Percentiles rank a stretch among this genome's conserved stretches.
These are phyloP conservation scores for Ormyrus rosae DNA, from an alignment of 2,888 invertebrate species.

Conservation along the genomic window DNA sequence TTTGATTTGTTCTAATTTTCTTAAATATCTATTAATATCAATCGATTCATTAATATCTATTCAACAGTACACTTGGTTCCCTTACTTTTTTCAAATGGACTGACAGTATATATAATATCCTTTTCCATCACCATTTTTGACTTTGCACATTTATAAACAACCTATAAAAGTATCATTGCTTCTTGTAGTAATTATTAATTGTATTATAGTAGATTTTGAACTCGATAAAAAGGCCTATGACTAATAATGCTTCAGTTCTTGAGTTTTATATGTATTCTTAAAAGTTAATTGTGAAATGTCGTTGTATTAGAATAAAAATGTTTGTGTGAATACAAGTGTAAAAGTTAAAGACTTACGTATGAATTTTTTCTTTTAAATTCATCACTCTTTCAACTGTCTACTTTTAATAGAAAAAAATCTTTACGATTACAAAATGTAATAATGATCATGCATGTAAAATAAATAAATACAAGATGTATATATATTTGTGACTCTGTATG, in stretches of 20 bases:
- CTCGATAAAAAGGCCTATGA: background rate
- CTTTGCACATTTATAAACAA: background rate
- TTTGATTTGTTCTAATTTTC: too few relatives aligned
- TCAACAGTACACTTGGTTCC: too few relatives aligned
- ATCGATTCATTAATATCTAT: too few relatives aligned
- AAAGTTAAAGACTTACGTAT: background rate
- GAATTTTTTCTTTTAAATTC: too few relatives aligned
- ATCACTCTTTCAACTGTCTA: too few relatives aligned
- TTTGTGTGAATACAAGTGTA: background rate
- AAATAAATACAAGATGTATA: conserved; percentile 11
- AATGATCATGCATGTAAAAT: background rate
- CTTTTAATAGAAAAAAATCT: background rate
- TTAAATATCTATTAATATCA: too few relatives aligned
- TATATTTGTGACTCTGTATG: conserved; percentile 11
- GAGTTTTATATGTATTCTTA: too few relatives aligned
- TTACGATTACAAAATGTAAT: background rate
- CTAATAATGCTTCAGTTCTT: background rate
- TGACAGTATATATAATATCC: background rate
- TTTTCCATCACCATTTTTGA: background rate
- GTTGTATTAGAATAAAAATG: too few relatives aligned
- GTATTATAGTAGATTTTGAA: background rate
- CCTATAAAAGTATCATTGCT: background rate
- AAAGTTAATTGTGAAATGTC: too few relatives aligned
- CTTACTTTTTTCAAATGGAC: background rate
- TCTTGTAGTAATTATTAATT: conserved; percentile 7